These are phyloP conservation scores for Hirudinaria manillensis DNA, from an alignment of 2,888 invertebrate genomes.

Conservation along the genomic window DNA sequence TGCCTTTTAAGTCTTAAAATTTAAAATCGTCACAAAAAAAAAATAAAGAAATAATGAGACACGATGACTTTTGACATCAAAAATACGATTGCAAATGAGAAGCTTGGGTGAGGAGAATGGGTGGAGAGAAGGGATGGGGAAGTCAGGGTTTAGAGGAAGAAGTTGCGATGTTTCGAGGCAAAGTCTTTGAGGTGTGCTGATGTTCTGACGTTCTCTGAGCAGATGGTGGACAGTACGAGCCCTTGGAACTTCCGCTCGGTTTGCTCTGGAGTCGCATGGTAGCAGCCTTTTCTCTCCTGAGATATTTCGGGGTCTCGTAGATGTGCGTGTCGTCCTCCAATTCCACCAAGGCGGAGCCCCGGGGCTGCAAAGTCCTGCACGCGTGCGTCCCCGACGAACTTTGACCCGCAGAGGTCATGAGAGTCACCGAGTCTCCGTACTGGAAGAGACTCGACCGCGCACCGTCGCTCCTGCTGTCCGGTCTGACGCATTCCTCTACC, in stretches of 20 bases:
- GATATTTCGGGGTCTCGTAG: constrained; percentile 35
- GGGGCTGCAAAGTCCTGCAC: neutral
- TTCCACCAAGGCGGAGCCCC: neutral
- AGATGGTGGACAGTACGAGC: no score
- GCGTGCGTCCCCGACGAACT: neutral
- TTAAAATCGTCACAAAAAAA: no score
- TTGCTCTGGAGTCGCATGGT: constrained; percentile 32
- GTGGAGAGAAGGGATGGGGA: no score
- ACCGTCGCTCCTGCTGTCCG: constrained; percentile 21
- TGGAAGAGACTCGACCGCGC: constrained; percentile 30
- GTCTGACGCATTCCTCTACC: constrained; percentile 25
- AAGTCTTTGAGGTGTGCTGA: no score
- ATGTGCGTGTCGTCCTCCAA: constrained; percentile 34
- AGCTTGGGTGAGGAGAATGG: no score
- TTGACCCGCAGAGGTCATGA: constrained; percentile 18
- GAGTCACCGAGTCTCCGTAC: constrained; percentile 35
- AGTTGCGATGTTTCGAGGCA: no score
- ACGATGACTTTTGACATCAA: no score
- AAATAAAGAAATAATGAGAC: no score
- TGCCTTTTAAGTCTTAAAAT: no score
- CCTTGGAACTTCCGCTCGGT: constrained; percentile 9
- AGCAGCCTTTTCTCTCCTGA: constrained; percentile 34
- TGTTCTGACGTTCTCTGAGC: no score
- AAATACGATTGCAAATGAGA: no score
- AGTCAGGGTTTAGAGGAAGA: no score